A percentile compares a stretch with the other conserved stretches of the same genome.
Evolutionary conservation across 2,888 invertebrate species (phyloP).

Genomic region (Mythimna pallens): DNA sequence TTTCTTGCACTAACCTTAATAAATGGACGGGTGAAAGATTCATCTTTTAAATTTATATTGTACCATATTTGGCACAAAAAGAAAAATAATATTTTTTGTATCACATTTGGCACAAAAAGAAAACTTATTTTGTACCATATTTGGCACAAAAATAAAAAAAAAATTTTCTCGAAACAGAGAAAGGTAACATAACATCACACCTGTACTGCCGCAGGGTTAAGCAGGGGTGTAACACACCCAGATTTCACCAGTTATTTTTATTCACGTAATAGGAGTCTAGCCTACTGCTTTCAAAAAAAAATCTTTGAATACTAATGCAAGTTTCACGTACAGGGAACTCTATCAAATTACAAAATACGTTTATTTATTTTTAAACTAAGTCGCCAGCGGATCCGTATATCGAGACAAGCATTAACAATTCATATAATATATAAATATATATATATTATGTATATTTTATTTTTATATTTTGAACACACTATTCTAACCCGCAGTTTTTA

Average conservation of each 20-base stretch:
- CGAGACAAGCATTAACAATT: conserved; percentile 63
- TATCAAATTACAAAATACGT: conserved; percentile 55
- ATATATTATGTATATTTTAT: conserved; percentile 44
- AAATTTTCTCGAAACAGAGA: neutral
- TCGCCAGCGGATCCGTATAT: conserved; percentile 48
- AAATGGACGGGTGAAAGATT: conserved; percentile 29
- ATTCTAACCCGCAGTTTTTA: conserved; percentile 47
- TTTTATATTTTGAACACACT: conserved; percentile 66
- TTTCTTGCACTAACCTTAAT: conserved; percentile 42
- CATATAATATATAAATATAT: conserved; percentile 56
- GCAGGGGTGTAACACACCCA: no score
- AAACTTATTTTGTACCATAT: conserved; percentile 11
- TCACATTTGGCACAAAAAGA: neutral
- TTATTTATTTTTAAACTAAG: conserved; percentile 62
- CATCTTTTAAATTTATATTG: conserved; percentile 10
- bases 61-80: neutral
- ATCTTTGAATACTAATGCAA: conserved; percentile 25
- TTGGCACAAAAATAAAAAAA: conserved; percentile 17
- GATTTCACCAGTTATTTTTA: neutral
- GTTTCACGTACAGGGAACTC: neutral
- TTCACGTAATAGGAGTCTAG: neutral
- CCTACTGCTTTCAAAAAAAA: neutral
- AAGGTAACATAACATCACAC: neutral
- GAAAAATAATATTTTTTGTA: neutral
- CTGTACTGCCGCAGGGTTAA: no score